phyloP scores from a whole-genome alignment of 37 sponge, comb jelly and placozoan genomes.

The Cliona cf. orientalis region DNA sequence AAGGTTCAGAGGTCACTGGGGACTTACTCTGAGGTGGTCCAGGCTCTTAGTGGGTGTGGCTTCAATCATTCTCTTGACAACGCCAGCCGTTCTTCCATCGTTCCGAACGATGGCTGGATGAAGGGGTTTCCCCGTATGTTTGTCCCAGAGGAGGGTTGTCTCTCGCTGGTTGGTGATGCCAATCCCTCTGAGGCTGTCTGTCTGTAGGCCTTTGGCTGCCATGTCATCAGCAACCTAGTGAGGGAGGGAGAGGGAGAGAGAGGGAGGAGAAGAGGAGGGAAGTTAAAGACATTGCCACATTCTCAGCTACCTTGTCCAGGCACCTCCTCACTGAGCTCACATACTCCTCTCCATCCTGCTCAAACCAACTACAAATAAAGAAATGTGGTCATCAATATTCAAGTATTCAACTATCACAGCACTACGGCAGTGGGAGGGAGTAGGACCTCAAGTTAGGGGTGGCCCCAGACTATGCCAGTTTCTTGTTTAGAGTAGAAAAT shows the following conservation, averaged over 20 bases:
- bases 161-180: constrained; percentile 98
- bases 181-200: constrained; percentile 40
- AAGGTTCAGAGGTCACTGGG: background rate
- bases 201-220: background rate
- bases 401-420: background rate
- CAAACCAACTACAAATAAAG: constrained; percentile 65
- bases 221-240: constrained; percentile 4
- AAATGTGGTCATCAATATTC: background rate
- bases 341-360: constrained; percentile 71
- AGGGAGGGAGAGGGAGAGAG: background rate
- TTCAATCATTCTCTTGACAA: constrained; percentile 46
- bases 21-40: constrained; percentile 59
- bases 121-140: constrained; percentile 78
- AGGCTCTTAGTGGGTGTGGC: constrained; percentile 47
- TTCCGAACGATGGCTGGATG: constrained; percentile 90
- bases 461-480: too few relatives aligned
- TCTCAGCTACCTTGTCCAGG: constrained; percentile 37
- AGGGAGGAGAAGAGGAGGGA: background rate
- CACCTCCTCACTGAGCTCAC: constrained; percentile 62
- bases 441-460: too few relatives aligned
- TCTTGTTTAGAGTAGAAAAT: too few relatives aligned
- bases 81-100: constrained; percentile 60
- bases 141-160: constrained; percentile 97
- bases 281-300: too few relatives aligned
- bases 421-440: too few relatives aligned